Evolutionary conservation across 2,113 vertebrate species (phyloP).

Genomic region (Sinosuthora webbiana): DNA sequence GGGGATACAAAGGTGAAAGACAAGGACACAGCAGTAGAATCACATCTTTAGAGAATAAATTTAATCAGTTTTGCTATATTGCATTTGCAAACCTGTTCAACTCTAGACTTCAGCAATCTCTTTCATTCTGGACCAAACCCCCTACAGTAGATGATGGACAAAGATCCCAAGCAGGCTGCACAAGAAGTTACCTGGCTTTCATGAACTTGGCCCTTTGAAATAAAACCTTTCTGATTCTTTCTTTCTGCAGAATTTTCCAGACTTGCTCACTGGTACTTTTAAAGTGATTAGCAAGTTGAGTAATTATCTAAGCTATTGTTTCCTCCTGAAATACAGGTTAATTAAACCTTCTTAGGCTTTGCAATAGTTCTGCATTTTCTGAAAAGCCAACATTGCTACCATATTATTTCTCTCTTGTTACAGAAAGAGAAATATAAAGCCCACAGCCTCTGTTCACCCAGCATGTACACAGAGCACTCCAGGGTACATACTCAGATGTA

Average conservation of each 20-base stretch:
- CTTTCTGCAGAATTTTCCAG: background rate
- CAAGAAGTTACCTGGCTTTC: background rate
- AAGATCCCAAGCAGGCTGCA: background rate
- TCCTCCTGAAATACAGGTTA: background rate
- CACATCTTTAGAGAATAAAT: background rate
- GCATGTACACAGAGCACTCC: accelerated
- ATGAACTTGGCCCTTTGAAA: background rate
- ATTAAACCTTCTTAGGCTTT: background rate
- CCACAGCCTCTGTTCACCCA: background rate
- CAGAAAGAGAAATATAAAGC: background rate
- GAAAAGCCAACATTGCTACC: background rate
- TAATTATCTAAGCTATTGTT: background rate
- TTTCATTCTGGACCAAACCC: background rate
- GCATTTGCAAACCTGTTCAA: background rate
- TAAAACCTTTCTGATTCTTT: background rate
- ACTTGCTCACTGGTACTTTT: background rate
- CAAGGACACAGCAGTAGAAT: background rate
- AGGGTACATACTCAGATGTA: background rate
- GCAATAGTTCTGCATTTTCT: background rate
- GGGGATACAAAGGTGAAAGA: background rate
- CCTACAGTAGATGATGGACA: background rate
- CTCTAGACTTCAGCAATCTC: background rate
- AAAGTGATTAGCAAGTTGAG: background rate
- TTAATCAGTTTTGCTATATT: background rate
- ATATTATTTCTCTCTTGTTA: background rate